phyloP scores from a whole-genome alignment of 2,888 invertebrate genomes.

The Chloroclysta siterata region DNA sequence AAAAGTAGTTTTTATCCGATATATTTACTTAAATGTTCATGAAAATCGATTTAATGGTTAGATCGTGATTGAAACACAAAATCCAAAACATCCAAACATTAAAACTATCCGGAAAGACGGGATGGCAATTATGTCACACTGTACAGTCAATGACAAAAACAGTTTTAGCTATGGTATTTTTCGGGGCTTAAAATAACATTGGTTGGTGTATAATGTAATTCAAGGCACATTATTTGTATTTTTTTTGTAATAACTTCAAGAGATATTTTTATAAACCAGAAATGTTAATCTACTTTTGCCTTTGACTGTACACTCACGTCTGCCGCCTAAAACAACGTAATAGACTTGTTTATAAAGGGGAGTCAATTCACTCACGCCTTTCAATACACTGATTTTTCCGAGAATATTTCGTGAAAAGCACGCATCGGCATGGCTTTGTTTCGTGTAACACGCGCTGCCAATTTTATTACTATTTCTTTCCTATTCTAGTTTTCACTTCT shows the following conservation, averaged over 20 bases:
- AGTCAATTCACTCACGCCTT: conserved; percentile 53
- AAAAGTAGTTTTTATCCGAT: too few relatives aligned
- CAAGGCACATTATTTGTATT: too few relatives aligned
- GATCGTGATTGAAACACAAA: too few relatives aligned
- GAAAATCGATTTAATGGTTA: too few relatives aligned
- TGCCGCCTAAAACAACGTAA: conserved; percentile 61
- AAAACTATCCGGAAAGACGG: too few relatives aligned
- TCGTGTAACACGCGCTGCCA: conserved; percentile 29
- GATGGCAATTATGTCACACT: too few relatives aligned
- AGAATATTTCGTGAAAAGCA: conserved; percentile 36
- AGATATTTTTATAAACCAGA: neutral
- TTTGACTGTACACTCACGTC: conserved; percentile 47
- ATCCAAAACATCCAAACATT: too few relatives aligned
- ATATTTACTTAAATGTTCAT: too few relatives aligned
- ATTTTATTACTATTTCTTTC: conserved; percentile 39
- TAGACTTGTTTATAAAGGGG: conserved; percentile 66
- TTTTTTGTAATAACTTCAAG: neutral
- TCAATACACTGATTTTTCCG: conserved; percentile 52
- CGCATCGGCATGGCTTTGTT: conserved; percentile 29
- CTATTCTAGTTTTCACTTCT: conserved; percentile 34
- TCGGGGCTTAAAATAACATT: too few relatives aligned
- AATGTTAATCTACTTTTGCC: neutral
- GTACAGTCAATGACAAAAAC: too few relatives aligned
- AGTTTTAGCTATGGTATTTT: too few relatives aligned
- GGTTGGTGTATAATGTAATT: too few relatives aligned